These are phyloP conservation scores for Cavia aperea DNA, from an alignment of 2,113 vertebrate species.

Conservation along the genomic window DNA sequence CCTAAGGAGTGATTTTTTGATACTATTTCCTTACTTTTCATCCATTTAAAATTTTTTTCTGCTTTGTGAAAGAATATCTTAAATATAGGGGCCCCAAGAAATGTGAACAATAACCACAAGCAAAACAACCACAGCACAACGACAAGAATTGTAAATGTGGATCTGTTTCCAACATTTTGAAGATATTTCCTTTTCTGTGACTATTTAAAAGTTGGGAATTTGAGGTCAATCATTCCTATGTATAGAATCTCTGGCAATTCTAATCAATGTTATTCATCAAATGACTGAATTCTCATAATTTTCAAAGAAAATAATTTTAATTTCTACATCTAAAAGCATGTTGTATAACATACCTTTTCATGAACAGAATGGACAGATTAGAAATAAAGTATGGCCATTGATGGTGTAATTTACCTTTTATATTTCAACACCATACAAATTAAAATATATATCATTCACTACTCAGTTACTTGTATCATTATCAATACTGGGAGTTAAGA, in stretches of 20 bases:
- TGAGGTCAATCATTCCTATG: not conserved
- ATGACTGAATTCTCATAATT: conserved; percentile 8
- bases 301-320: conserved; percentile 38
- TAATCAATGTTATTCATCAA: not conserved
- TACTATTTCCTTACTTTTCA: not conserved
- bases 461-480: not conserved
- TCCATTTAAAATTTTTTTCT: not conserved
- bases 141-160: not conserved
- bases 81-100: not conserved
- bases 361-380: conserved; percentile 9
- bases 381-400: not conserved
- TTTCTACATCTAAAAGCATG: conserved; percentile 25
- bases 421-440: not conserved
- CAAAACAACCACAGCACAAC: not conserved
- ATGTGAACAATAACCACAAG: not conserved
- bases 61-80: not conserved
- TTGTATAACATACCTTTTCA: not conserved
- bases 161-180: not conserved
- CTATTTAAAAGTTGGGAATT: not conserved
- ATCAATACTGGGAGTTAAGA: not conserved
- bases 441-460: not conserved
- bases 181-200: not conserved
- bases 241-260: conserved; percentile 26
- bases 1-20: conserved; percentile 34
- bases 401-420: not conserved